Conservation (phyloP, 2,797 vertebrate genomes). For the Helicolenus hilgendorfi region DNA sequence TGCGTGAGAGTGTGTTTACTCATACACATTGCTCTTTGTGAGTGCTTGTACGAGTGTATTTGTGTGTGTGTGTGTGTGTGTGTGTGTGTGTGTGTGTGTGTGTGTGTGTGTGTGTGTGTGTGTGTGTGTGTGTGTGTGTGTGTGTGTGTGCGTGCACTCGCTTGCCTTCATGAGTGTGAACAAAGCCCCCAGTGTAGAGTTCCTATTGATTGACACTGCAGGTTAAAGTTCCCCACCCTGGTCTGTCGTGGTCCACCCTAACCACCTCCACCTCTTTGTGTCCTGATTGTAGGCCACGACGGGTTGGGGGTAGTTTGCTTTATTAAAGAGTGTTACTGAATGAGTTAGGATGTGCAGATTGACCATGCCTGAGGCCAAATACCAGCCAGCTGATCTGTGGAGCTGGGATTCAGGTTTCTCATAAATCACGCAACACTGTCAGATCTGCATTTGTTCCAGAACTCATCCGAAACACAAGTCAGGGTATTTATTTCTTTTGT, state of each 20-base stretch:
- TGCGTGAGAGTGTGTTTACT: background rate
- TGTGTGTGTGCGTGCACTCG: slow-evolving; percentile 2
- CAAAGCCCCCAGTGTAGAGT: slow-evolving; percentile 78
- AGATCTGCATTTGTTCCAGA: background rate
- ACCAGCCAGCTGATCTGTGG: slow-evolving; percentile 43
- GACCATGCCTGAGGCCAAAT: slow-evolving; percentile 66
- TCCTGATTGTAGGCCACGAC: slow-evolving; percentile 74
- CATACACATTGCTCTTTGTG: background rate
- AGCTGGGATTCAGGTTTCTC: slow-evolving; percentile 40
- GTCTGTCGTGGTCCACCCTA: slow-evolving; percentile 51
- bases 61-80: background rate
- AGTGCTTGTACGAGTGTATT: background rate
- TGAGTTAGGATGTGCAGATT: slow-evolving; percentile 62
- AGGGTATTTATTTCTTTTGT: background rate
- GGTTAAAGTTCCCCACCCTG: slow-evolving; percentile 78
- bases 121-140: slow-evolving; percentile 12
- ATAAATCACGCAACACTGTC: slow-evolving; percentile 12
- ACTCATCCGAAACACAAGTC: background rate
- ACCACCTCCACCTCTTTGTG: slow-evolving; percentile 64
- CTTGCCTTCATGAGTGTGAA: slow-evolving; percentile 56
- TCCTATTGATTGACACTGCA: slow-evolving; percentile 69
- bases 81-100: background rate
- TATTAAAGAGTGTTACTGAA: slow-evolving; percentile 84
- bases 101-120: slow-evolving; percentile 6
- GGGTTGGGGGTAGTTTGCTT: slow-evolving; percentile 70